These are phyloP conservation scores for Grantiella picta DNA, from an alignment of 2,113 vertebrate genomes.

Conservation along the genomic window DNA sequence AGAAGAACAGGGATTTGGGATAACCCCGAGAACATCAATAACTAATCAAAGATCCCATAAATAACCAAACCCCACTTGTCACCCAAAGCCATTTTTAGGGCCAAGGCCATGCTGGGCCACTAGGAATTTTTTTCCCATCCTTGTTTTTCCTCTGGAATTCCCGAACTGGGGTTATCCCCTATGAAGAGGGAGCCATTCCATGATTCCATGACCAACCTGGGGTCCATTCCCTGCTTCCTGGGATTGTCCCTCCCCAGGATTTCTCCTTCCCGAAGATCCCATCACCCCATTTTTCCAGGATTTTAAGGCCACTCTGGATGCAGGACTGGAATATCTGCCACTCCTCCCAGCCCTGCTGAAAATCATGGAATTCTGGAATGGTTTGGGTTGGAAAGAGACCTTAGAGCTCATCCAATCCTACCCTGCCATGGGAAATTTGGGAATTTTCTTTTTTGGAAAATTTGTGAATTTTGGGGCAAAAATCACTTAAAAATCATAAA, in stretches of 20 bases:
- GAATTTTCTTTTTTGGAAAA: too few relatives aligned
- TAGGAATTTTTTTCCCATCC: background rate
- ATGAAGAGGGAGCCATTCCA: background rate
- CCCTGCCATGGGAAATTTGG: too few relatives aligned
- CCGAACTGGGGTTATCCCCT: background rate
- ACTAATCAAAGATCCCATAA: background rate
- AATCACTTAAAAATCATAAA: too few relatives aligned
- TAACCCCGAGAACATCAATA: background rate
- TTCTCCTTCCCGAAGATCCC: background rate
- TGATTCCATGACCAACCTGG: too few relatives aligned
- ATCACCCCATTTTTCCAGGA: background rate
- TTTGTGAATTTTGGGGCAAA: too few relatives aligned
- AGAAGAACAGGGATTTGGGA: background rate
- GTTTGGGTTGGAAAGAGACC: background rate
- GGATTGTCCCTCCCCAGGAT: background rate
- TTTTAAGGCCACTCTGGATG: background rate
- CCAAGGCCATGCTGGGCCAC: background rate
- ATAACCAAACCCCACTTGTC: too few relatives aligned
- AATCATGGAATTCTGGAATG: accelerated
- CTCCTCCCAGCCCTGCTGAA: background rate
- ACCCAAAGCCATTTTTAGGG: background rate
- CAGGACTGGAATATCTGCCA: background rate
- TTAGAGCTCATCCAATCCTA: background rate
- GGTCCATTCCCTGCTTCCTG: accelerated
- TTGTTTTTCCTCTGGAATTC: background rate